Conservation (phyloP, 23 tunicate species). For the Oikopleura albicans region DNA sequence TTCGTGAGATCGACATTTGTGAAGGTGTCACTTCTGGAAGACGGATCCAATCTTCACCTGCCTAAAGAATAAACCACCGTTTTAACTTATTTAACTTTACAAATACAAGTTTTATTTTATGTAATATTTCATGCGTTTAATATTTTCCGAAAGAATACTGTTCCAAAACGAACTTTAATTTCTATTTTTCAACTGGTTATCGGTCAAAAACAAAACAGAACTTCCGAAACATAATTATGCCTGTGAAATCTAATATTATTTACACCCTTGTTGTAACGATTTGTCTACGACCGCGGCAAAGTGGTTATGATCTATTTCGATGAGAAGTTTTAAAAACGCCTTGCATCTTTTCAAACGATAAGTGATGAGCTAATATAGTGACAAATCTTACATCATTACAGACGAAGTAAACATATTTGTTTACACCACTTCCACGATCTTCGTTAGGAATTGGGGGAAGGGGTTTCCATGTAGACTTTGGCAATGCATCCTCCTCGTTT, state of each 20-base stretch:
- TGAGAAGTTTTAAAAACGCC: not conserved
- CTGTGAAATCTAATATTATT: too few species aligned
- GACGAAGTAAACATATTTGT: slow-evolving; percentile 86
- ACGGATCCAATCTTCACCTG: slow-evolving; percentile 65
- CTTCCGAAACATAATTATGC: too few species aligned
- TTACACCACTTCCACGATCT: slow-evolving; percentile 55
- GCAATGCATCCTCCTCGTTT: slow-evolving; percentile 60
- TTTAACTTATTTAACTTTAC: too few species aligned
- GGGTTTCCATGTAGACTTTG: slow-evolving; percentile 87
- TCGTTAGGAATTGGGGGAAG: slow-evolving; percentile 92
- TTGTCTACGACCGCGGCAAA: not conserved
- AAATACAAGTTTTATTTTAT: too few species aligned
- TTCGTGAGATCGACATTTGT: slow-evolving; percentile 35
- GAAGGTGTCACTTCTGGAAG: slow-evolving; percentile 83
- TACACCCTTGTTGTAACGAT: not conserved
- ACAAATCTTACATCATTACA: slow-evolving; percentile 77
- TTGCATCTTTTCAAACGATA: not conserved
- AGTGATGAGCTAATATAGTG: not conserved
- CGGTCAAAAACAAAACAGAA: too few species aligned
- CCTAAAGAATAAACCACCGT: too few species aligned
- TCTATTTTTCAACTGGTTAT: too few species aligned
- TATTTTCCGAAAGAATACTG: too few species aligned
- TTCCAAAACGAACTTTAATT: too few species aligned
- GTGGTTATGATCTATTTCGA: not conserved
- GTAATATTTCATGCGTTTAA: too few species aligned